A percentile compares a stretch with the other conserved stretches of the same genome.
Conservation (phyloP, 2,113 vertebrate genomes). For the Zosterops borbonicus region DNA sequence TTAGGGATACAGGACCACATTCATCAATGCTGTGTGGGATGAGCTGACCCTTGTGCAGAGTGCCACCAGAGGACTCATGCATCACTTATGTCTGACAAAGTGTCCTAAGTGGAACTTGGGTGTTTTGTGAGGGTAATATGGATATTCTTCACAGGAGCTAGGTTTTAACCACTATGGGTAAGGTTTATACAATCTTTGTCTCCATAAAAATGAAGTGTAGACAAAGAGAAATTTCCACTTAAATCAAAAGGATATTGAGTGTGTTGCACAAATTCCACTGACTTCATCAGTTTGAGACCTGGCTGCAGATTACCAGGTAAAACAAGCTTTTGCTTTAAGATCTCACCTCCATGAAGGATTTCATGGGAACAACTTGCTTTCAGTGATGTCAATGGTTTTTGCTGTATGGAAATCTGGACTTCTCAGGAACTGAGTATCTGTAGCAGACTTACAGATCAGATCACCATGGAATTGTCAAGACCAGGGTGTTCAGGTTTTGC, state of each 20-base stretch:
- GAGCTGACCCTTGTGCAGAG: not conserved
- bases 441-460: not conserved
- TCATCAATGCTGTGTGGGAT: not conserved
- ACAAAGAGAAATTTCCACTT: not conserved
- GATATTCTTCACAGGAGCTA: not conserved
- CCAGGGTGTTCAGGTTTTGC: not conserved
- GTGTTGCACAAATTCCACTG: not conserved
- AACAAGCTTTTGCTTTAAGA: not conserved
- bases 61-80: not conserved
- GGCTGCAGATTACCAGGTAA: not conserved
- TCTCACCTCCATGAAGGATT: not conserved
- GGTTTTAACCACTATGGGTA: not conserved
- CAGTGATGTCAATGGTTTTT: not conserved
- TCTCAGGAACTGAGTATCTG: not conserved
- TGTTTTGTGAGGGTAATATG: not conserved
- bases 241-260: not conserved
- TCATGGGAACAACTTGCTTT: not conserved
- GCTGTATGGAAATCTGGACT: not conserved
- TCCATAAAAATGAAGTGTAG: not conserved
- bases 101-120: not conserved
- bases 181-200: not conserved
- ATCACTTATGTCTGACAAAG: not conserved
- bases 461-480: not conserved
- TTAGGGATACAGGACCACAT: slow-evolving; percentile 28
- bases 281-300: not conserved